phyloP scores from a whole-genome alignment of 2,888 invertebrate species.

The Macaria liturata region DNA sequence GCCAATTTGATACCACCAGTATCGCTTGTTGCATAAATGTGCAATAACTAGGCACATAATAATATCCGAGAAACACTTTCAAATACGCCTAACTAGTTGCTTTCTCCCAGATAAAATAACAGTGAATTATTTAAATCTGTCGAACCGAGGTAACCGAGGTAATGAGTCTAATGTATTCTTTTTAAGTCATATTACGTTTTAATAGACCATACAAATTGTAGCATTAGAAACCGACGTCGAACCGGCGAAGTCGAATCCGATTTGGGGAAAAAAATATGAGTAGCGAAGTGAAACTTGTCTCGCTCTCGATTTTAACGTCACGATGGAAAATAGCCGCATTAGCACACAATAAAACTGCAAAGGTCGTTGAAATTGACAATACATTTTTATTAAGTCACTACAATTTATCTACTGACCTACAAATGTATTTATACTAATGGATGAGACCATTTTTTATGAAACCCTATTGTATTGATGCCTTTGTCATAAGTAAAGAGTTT shows the following conservation, averaged over 20 bases:
- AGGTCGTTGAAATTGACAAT: slow-evolving; percentile 17
- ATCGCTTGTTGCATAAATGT: slow-evolving; percentile 50
- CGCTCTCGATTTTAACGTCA: slow-evolving; percentile 53
- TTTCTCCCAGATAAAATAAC: slow-evolving; percentile 39
- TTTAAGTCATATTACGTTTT: slow-evolving; percentile 25
- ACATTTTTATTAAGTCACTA: slow-evolving; percentile 3
- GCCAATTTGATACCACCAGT: slow-evolving; percentile 43
- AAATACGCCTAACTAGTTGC: slow-evolving; percentile 40
- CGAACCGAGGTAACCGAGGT: slow-evolving; percentile 14
- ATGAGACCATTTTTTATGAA: no score
- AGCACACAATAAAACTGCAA: slow-evolving; percentile 3
- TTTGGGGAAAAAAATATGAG: slow-evolving; percentile 43
- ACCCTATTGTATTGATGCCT: no score
- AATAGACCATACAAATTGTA: slow-evolving; percentile 33
- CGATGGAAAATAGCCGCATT: slow-evolving; percentile 21
- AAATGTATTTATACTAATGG: neutral
- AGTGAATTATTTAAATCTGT: slow-evolving; percentile 28
- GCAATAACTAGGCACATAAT: slow-evolving; percentile 40
- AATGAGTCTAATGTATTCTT: slow-evolving; percentile 13
- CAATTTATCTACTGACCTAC: slow-evolving; percentile 1
- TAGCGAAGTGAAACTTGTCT: slow-evolving; percentile 50
- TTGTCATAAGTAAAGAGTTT: no score
- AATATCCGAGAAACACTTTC: slow-evolving; percentile 43
- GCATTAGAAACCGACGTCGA: slow-evolving; percentile 24
- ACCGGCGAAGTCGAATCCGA: slow-evolving; percentile 32